Evolutionary conservation across 2,888 invertebrate species (phyloP).

Genomic region (Mystacides longicornis): DNA sequence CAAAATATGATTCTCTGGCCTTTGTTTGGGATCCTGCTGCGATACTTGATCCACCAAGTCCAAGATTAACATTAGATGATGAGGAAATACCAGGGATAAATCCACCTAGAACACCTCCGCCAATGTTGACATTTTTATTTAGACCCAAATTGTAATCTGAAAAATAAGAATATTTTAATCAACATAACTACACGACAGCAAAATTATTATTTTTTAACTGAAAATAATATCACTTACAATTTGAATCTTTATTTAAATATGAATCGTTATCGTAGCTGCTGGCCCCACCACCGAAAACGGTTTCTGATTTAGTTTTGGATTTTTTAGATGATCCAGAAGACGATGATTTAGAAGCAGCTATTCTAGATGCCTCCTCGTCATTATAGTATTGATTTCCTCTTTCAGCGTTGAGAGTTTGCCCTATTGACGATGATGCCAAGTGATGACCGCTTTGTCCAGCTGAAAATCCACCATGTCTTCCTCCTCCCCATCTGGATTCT

Average conservation of each 20-base stretch:
- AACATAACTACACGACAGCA: too few relatives aligned
- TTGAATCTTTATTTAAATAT: constrained; percentile 9
- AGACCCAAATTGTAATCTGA: constrained; percentile 10
- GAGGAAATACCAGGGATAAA: neutral
- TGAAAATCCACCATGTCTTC: neutral
- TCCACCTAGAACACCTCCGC: neutral
- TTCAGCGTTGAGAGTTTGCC: neutral
- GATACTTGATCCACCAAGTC: neutral
- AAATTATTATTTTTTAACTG: neutral
- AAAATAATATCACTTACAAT: constrained; percentile 7
- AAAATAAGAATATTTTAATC: neutral
- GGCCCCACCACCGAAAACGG: constrained; percentile 12
- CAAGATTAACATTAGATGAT: neutral
- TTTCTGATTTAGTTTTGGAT: constrained; percentile 17
- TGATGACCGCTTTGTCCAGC: neutral
- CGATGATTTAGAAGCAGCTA: constrained; percentile 17
- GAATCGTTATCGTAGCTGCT: constrained; percentile 4
- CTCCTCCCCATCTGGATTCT: neutral
- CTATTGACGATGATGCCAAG: neutral
- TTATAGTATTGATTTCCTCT: neutral
- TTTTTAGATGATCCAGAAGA: constrained; percentile 14
- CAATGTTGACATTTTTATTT: neutral
- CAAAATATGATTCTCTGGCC: constrained; percentile 5
- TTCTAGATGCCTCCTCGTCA: constrained; percentile 3
- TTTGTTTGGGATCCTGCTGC: constrained; percentile 7